These are phyloP conservation scores for Pterocles gutturalis DNA, from an alignment of 2,113 vertebrate genomes.

Conservation along the genomic window DNA sequence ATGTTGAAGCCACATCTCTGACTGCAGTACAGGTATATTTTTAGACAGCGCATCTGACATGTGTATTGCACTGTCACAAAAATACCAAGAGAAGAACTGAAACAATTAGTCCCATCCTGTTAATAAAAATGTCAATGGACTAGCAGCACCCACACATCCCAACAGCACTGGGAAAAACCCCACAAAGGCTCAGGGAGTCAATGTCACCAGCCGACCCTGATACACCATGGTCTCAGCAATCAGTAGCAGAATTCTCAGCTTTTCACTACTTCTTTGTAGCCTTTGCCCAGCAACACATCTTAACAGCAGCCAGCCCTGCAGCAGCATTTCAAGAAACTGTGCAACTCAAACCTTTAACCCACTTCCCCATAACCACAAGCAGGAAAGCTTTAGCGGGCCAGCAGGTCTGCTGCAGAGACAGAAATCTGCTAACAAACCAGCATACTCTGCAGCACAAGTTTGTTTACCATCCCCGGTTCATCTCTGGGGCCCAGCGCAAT, in stretches of 20 bases:
- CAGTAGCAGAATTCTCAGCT: constrained; percentile 38
- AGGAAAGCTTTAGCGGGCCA: not conserved
- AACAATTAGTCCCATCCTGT: not conserved
- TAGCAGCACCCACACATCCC: constrained; percentile 28
- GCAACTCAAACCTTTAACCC: not conserved
- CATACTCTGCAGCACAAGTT: not conserved
- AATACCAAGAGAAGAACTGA: not conserved
- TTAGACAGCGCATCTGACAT: not conserved
- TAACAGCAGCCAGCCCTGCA: not conserved
- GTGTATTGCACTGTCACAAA: not conserved
- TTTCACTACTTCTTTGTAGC: constrained; percentile 21
- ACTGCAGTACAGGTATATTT: not conserved
- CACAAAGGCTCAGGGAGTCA: constrained; percentile 20
- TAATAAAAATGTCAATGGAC: not conserved
- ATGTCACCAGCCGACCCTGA: not conserved
- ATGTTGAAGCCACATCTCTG: not conserved
- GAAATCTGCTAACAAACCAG: not conserved
- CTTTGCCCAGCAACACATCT: not conserved
- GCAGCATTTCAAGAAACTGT: not conserved
- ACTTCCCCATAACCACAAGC: not conserved
- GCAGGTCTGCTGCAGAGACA: not conserved
- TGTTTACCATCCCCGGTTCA: not conserved
- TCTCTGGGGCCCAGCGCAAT: not conserved
- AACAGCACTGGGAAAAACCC: constrained; percentile 29
- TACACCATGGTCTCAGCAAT: not conserved